Evolutionary conservation across 2,113 vertebrate genomes (phyloP), one percentile per base, ranked within the genome.

Genomic region (Cichladusa arquata): DNA sequence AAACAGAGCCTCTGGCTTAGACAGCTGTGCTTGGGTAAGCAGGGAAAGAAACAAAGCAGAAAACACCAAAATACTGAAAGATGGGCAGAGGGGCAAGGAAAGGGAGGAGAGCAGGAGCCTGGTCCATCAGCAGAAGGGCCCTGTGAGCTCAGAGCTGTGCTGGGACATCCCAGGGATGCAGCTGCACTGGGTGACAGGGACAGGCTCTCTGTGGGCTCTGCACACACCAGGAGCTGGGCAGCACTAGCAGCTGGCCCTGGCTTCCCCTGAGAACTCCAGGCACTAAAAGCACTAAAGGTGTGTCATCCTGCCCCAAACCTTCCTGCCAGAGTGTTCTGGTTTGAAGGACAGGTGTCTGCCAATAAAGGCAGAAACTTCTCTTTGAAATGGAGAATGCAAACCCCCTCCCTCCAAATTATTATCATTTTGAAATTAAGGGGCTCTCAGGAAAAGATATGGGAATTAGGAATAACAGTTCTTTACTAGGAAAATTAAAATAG

Each of bases 61-160:
- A 79, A 31, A 58, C 38, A 25, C 9, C 2, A 38, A 33, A 47
- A n/a, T n/a, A 2, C 3, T 12, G 11, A 33, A 33, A 48, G 14
- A 5, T 4, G 0, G 5, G 5, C n/a, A 8, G 40, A 12, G 8
- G 12, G 8, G 14, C 14, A 34, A 20, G 19, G 51, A 34, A 57
- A 51, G 45, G 26, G n/a, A 36, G 28, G 31, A 31, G 57, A 57
- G 79, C 47, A n/a, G 47, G 57, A 44, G 38, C 2, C 25, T 5
- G 12, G 19, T 25, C 45, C 19, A 11, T 5, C 58, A 45, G 57
- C 29, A 36, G 58, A 25, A n/a, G 34, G 15, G 33, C 19, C n/a
- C 7, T 12, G 2, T 16, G 17, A 69, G 76, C 54, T 53, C 58
- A 10, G 56, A 19, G 7, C 26, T 12, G 40, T 19, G 0, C 24